These are phyloP conservation scores for Zosterops lateralis DNA, from an alignment of 2,113 vertebrate genomes.

Conservation along the genomic window DNA sequence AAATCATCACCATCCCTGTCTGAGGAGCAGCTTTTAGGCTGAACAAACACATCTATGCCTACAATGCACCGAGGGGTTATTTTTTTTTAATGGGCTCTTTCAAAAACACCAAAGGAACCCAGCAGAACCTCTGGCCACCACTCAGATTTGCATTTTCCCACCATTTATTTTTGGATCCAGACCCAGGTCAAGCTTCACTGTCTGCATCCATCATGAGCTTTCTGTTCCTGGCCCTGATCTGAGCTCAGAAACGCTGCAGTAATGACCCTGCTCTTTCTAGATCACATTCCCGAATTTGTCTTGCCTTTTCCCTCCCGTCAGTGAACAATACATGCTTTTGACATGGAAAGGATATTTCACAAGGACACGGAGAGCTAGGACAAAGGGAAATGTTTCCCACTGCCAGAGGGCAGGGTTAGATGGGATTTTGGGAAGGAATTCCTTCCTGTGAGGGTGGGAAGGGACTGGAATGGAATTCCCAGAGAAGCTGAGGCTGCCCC, in stretches of 20 bases:
- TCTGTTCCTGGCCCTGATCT: accelerated
- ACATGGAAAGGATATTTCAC: not conserved
- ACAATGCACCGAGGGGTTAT: accelerated
- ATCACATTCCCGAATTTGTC: not conserved
- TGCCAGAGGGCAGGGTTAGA: not conserved
- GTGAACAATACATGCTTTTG: not conserved
- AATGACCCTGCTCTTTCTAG: accelerated
- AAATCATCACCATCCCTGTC: accelerated
- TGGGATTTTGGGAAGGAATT: not conserved
- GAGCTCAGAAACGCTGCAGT: accelerated
- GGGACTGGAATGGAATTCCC: not conserved
- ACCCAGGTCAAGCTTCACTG: not conserved
- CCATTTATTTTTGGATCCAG: not conserved
- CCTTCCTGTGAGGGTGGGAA: accelerated
- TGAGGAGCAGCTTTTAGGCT: not conserved
- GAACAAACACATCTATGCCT: not conserved
- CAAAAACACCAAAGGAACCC: accelerated
- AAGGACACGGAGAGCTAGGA: not conserved
- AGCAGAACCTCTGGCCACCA: not conserved
- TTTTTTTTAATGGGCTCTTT: accelerated
- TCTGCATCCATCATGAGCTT: accelerated
- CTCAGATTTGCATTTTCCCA: not conserved
- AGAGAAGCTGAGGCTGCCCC: not conserved
- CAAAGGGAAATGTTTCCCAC: not conserved
- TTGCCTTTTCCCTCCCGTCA: not conserved